Evolutionary conservation across 2,888 invertebrate species (phyloP), one percentile per base, ranked within the genome.

Genomic region (Philereme transversata): DNA sequence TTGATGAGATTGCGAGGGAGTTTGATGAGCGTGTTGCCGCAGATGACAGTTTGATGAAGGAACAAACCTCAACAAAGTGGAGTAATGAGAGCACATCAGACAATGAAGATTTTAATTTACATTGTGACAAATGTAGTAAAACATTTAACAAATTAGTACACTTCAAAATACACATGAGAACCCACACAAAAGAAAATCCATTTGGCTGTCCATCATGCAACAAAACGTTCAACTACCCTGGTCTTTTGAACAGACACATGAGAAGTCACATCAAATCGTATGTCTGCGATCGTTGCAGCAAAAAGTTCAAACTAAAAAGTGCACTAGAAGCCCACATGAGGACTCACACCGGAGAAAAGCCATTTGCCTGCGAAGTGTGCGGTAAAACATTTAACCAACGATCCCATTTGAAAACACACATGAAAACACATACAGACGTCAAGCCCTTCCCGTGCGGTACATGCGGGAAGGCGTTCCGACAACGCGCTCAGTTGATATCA

Each of bases 311-410:
- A 8, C 11, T 51, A 8, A 50, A 56, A 50, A 49, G 49, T n/a
- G 49, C 49, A 0, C 45, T 57, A 8, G 51, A 51, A 35, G 51
- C 45, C 5, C 57, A 58, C 36, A 35, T 58, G 47, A 11, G 51
- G 36, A 47, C 51, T 5, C 57, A 58, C 48, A 47, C 51, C 3
- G 57, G 51, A 0, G 57, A 57, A 43, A 57, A 57, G n/a, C 57
- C 57, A 2, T 57, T 46, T 9, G 4, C 57, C 5, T 58, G 57
- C 11, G 46, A 51, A 8, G 9, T 36, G 4, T 52, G 57, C n/a
- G 57, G 46, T 0, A 58, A 51, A 43, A 36, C 51, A 7, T 58
- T 58, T 33, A 51, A 43, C n/a, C 47, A 51, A 8, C 33, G 38
- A 1, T 46, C 51, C 5, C 51, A 51, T 11, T 40, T 57, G 8